Conservation (phyloP, 2,113 vertebrate species). For the Geothlypis trichas region DNA sequence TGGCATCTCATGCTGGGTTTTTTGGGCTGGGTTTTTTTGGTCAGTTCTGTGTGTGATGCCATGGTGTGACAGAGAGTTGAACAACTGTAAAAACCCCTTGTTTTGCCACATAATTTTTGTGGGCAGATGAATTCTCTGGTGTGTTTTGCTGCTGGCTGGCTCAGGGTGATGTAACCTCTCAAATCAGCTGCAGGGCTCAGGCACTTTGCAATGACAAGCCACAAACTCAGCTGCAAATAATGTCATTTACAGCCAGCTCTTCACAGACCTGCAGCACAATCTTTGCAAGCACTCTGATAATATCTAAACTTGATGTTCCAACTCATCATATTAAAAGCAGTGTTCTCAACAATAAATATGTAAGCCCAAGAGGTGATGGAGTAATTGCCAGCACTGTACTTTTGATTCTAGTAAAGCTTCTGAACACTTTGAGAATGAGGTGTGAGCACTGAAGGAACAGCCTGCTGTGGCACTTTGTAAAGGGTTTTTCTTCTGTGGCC, state of each 20-base stretch:
- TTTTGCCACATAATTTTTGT: neutral
- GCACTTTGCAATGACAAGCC: neutral
- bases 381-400: neutral
- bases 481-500: conserved; percentile 58
- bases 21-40: neutral
- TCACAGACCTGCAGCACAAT: neutral
- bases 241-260: neutral
- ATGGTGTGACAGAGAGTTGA: neutral
- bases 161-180: neutral
- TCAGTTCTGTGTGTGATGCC: neutral
- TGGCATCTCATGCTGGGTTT: accelerated
- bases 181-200: neutral
- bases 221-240: neutral
- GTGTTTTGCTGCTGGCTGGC: neutral
- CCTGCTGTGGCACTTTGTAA: conserved; percentile 34
- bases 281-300: neutral
- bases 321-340: neutral
- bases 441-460: neutral
- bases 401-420: neutral
- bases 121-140: neutral
- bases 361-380: neutral
- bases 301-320: neutral
- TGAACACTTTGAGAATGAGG: neutral
- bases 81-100: neutral
- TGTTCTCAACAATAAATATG: neutral